phyloP scores from a whole-genome alignment of 2,113 vertebrate genomes.

The Odontophorus gujanensis region DNA sequence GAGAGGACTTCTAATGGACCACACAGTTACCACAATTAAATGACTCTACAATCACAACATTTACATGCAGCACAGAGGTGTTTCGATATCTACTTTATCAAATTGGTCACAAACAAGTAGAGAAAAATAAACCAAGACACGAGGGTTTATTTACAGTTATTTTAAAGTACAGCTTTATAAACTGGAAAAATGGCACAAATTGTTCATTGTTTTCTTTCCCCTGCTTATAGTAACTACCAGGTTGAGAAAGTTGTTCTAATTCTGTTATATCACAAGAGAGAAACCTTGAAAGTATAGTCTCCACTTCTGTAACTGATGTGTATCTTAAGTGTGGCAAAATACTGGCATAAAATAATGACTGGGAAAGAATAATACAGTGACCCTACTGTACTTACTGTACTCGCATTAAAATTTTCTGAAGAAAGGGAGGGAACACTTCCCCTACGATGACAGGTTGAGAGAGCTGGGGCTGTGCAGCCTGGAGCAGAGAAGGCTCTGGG shows the following conservation, averaged over 20 bases:
- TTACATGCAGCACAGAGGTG: rapidly evolving
- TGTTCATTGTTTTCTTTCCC: not conserved
- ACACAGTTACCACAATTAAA: not conserved
- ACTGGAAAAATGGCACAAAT: not conserved
- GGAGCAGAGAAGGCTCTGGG: no score
- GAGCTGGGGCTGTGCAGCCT: no score
- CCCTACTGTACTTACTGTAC: not conserved
- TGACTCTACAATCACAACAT: not conserved
- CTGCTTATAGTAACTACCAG: not conserved
- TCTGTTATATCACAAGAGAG: not conserved
- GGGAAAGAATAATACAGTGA: not conserved
- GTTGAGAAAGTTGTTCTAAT: not conserved
- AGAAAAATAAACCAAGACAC: not conserved
- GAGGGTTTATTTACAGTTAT: not conserved
- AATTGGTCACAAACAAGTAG: not conserved
- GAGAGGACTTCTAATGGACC: not conserved
- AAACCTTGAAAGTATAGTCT: not conserved
- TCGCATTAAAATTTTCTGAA: not conserved
- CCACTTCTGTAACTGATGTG: not conserved
- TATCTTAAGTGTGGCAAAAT: not conserved
- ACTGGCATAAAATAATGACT: not conserved
- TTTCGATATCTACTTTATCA: not conserved
- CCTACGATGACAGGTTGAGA: no score
- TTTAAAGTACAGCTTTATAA: not conserved
- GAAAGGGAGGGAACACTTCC: no score